A percentile compares a stretch with the other conserved stretches of the same genome.
Conservation (phyloP, 2,797 vertebrate species). For the Acrocephalus scirpaceus region DNA sequence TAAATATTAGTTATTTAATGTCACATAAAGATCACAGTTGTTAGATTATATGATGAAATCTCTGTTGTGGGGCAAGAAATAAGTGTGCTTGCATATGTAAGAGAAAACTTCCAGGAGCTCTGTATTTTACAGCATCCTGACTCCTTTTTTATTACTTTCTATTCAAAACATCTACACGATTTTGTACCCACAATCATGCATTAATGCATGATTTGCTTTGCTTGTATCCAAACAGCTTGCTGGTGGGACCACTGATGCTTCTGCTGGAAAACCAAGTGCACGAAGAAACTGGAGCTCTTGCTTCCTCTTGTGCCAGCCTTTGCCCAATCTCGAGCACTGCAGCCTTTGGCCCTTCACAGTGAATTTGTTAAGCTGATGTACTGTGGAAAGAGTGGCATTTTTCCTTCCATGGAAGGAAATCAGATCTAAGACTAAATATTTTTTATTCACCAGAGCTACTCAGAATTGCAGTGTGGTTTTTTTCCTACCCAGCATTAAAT, state of each 20-base stretch:
- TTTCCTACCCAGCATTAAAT: conserved; percentile 23
- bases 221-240: neutral
- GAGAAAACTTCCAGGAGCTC: neutral
- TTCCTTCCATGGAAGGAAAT: neutral
- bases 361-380: neutral
- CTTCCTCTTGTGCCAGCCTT: neutral
- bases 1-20: neutral
- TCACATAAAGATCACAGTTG: neutral
- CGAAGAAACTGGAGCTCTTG: neutral
- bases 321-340: neutral
- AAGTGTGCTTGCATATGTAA: neutral
- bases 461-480: neutral
- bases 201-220: neutral
- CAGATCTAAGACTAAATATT: neutral
- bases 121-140: neutral
- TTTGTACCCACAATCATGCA: neutral
- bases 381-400: neutral
- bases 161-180: neutral
- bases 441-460: neutral
- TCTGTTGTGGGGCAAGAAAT: neutral
- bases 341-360: neutral
- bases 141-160: neutral
- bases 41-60: neutral
- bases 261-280: neutral
- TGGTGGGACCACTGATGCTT: neutral